A percentile compares a stretch with the other conserved stretches of the same genome.
Evolutionary conservation across 2,113 vertebrate species (phyloP).

Genomic region (Odobenus rosmarus): DNA sequence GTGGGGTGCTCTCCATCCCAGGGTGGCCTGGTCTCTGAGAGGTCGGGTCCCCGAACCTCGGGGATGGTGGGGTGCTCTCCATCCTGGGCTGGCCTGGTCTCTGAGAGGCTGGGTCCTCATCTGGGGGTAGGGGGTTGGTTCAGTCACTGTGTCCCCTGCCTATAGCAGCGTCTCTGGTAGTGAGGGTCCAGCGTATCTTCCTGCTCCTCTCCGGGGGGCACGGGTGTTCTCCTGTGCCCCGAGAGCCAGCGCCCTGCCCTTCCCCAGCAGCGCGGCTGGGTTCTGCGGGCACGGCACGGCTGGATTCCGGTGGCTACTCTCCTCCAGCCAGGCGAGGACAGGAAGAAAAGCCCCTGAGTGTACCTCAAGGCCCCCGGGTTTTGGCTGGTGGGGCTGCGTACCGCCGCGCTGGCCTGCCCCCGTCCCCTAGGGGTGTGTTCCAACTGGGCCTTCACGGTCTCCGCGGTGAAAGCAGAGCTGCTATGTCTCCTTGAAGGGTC

Average conservation of each 20-base stretch:
- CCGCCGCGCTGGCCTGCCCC: accelerated
- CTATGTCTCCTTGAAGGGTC: accelerated
- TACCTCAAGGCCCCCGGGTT: accelerated
- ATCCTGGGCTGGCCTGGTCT: no score
- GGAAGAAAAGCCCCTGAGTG: neutral
- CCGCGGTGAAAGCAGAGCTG: accelerated
- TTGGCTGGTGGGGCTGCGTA: neutral
- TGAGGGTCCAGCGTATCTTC: neutral
- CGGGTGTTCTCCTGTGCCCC: neutral
- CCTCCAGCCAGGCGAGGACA: accelerated
- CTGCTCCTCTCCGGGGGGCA: neutral
- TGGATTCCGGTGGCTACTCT: no score
- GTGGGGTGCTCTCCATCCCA: no score
- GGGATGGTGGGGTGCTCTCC: no score
- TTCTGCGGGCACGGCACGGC: accelerated
- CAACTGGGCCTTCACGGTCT: no score
- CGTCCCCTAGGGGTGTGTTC: neutral
- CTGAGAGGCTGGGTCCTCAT: no score
- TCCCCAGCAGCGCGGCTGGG: accelerated
- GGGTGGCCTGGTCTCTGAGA: neutral
- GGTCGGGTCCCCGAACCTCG: accelerated
- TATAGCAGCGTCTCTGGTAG: neutral
- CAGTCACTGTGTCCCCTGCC: neutral
- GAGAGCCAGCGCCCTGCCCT: no score
- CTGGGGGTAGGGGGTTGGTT: neutral